Evolutionary conservation across 2,888 invertebrate species (phyloP), one percentile per base, ranked within the genome.

Genomic region (Mamestra brassicae): DNA sequence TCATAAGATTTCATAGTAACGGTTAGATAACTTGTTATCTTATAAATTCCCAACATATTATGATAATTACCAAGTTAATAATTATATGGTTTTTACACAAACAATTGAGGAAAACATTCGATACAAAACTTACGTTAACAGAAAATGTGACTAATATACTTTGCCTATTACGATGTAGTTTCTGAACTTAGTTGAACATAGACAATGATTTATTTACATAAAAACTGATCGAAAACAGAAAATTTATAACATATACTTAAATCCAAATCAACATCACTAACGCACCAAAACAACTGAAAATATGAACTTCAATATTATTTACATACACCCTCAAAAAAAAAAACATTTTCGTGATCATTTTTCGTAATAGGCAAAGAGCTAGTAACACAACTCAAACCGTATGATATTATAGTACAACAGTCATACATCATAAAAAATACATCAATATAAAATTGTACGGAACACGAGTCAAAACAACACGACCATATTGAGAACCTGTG

Each of bases 1-100:
- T 96, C 95, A 96, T 96, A 96, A 96, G 96, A 96, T 95, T 95
- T 92, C 91, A 89, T 95, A 94, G 91, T 95, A 96, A 95, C 93
- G 92, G 93, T 95, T 93, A 95, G 92, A 93, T 94, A 95, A 95
- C 91, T 90, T 93, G 89, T 93, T 93, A 91, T 91, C 90, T 91
- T 90, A 93, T 91, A 93, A 93, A 94, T 85, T 89, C 88, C 85
- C 90, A 94, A 94, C 92, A 91, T 88, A 91, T 89, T 90, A 90
- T 85, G 83, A 88, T 92, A 90, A 90, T 88, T 89, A 89, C 84
- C 78, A 85, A 87, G 82, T 83, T 87, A 85, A 87, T 89, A 89
- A 87, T 87, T 73, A 77, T 80, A 81, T 74, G 67, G 72, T 86
- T 86, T 87, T 86, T 90, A 88, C 88, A 87, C 76, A 89, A 86